These are phyloP conservation scores for Bombus sibiricus DNA, from an alignment of 1,140 invertebrate genomes.

Conservation along the genomic window DNA sequence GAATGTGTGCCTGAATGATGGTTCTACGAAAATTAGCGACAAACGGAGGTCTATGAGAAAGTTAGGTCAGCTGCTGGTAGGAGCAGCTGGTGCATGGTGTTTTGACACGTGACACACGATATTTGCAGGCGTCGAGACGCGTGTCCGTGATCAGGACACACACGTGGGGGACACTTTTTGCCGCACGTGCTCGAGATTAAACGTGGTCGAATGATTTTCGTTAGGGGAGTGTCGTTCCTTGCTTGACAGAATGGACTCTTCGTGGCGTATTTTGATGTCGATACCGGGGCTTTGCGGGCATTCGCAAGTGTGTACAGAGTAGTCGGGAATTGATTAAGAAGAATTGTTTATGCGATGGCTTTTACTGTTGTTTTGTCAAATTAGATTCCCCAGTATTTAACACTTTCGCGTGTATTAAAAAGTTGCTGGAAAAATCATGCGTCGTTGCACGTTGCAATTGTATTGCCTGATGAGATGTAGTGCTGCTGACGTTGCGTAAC, in stretches of 20 bases:
- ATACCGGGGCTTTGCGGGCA: too few species aligned
- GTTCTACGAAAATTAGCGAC: neutral
- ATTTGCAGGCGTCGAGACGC: neutral
- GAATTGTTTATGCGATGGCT: too few species aligned
- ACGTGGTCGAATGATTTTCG: too few species aligned
- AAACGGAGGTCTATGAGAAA: neutral
- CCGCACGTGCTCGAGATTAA: neutral
- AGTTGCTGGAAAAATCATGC: too few species aligned
- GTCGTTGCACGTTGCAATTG: too few species aligned
- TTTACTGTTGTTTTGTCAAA: too few species aligned
- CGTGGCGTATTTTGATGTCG: neutral
- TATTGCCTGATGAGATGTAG: too few species aligned
- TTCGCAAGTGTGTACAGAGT: too few species aligned
- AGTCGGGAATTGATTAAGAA: too few species aligned
- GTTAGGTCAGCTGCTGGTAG: neutral
- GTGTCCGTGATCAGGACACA: neutral
- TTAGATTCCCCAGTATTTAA: too few species aligned
- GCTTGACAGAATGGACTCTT: slow-evolving; percentile 42
- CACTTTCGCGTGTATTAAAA: too few species aligned
- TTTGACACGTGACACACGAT: slow-evolving; percentile 19
- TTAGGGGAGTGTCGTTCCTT: neutral
- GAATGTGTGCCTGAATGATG: neutral
- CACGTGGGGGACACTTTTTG: neutral
- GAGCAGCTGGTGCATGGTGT: neutral
- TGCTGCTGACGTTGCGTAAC: too few species aligned